Conservation (phyloP, 2,113 vertebrate species). For the Dipodomys stephensi region DNA sequence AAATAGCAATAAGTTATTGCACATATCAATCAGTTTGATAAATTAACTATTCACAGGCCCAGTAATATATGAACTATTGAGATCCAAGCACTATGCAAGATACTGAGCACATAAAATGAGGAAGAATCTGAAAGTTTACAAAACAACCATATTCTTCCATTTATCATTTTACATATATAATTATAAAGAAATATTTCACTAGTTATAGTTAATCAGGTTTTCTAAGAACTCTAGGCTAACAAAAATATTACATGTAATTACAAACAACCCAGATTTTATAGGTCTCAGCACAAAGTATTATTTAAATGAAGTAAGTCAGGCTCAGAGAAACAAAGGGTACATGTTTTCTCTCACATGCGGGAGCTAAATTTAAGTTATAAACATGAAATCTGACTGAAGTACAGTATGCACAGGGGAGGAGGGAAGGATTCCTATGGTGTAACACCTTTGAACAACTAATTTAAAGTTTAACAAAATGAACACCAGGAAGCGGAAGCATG, state of each 20-base stretch:
- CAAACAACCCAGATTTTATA: background rate
- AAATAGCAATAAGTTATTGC: background rate
- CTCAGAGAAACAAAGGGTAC: too few species aligned
- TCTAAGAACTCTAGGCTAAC: background rate
- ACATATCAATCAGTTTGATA: conserved; percentile 2
- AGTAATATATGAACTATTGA: background rate
- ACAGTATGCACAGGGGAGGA: too few species aligned
- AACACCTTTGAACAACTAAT: too few species aligned
- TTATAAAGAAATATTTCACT: background rate
- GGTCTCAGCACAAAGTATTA: background rate
- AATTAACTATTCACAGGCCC: background rate
- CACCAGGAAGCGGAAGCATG: too few species aligned
- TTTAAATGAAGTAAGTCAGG: background rate
- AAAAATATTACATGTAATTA: conserved; percentile 25
- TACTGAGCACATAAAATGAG: background rate
- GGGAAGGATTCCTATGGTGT: too few species aligned
- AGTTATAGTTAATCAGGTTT: background rate
- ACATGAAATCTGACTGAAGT: too few species aligned
- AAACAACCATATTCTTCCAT: background rate
- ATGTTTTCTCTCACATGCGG: too few species aligned
- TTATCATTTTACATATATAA: background rate
- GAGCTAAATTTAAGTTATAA: too few species aligned
- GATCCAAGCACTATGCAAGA: background rate
- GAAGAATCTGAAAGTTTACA: background rate
- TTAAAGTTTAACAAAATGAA: too few species aligned